A percentile compares a stretch with the other conserved stretches of the same genome.
phyloP scores from a whole-genome alignment of 2,888 invertebrate genomes.

The Zygaena filipendulae region DNA sequence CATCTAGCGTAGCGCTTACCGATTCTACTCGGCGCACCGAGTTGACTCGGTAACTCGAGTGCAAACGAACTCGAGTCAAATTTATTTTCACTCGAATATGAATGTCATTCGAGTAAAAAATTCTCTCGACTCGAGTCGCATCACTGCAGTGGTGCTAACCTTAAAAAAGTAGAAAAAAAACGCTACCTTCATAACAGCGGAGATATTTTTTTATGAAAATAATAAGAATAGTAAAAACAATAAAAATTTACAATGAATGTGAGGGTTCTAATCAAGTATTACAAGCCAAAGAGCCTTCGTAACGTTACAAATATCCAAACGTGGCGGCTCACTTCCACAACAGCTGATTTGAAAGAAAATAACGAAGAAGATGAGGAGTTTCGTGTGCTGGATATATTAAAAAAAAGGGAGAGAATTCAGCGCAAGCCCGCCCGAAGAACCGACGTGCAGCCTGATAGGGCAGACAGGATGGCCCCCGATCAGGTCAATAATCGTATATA shows the following conservation, averaged over 20 bases:
- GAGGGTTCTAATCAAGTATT: slow-evolving; percentile 44
- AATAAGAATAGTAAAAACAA: no score
- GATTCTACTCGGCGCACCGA: no score
- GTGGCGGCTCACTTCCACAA: slow-evolving; percentile 50
- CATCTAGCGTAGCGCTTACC: no score
- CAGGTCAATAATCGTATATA: no score
- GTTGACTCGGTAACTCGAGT: no score
- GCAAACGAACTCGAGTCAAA: no score
- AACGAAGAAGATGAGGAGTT: slow-evolving; percentile 57
- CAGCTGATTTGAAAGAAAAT: slow-evolving; percentile 30
- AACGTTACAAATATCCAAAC: slow-evolving; percentile 31
- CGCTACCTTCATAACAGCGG: no score
- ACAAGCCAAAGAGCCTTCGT: slow-evolving; percentile 27
- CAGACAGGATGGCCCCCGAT: slow-evolving; percentile 47
- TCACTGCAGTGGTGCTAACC: background rate
- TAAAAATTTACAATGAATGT: slow-evolving; percentile 39
- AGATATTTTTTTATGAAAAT: no score
- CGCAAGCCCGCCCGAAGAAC: slow-evolving; percentile 26
- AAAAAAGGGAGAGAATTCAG: slow-evolving; percentile 36
- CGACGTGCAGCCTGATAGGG: slow-evolving; percentile 52
- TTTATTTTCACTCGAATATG: no score
- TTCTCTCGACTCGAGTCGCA: background rate
- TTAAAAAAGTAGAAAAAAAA: no score
- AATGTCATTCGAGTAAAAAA: background rate
- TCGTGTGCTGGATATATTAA: slow-evolving; percentile 59